phyloP scores from a whole-genome alignment of 2,113 vertebrate species.

The Chionis minor region DNA sequence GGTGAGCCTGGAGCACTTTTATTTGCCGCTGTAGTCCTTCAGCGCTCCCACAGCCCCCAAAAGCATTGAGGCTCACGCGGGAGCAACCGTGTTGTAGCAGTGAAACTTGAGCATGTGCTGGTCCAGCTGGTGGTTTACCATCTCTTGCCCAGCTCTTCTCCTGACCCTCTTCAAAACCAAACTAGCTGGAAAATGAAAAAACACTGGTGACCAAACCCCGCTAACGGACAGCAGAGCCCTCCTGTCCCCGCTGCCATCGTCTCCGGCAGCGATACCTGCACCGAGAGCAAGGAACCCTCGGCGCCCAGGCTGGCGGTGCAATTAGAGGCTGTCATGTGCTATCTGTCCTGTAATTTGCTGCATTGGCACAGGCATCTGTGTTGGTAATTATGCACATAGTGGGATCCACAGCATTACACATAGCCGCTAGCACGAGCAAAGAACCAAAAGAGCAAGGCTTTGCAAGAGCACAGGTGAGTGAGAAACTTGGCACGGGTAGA shows the following conservation, averaged over 20 bases:
- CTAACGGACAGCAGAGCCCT: background rate
- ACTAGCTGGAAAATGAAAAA: background rate
- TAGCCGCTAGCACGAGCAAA: background rate
- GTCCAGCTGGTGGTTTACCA: background rate
- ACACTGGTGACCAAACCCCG: rapidly evolving
- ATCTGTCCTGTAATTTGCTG: background rate
- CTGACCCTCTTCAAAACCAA: background rate
- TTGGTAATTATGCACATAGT: background rate
- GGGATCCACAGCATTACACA: background rate
- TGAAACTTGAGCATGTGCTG: background rate
- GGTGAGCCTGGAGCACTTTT: background rate
- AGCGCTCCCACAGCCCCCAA: background rate
- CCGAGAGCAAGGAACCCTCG: background rate
- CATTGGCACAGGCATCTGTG: background rate
- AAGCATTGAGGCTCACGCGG: background rate
- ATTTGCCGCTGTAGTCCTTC: background rate
- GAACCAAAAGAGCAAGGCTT: background rate
- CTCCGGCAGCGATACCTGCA: background rate
- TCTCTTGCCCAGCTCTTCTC: background rate
- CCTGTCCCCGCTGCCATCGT: background rate
- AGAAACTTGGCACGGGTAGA: background rate
- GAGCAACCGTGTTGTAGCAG: background rate
- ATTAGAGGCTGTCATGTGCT: background rate
- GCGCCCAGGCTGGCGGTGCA: background rate
- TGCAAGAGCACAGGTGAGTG: background rate